These are phyloP conservation scores for Yasuhikotakia modesta DNA, from an alignment of 2,797 vertebrate species.

Conservation along the genomic window DNA sequence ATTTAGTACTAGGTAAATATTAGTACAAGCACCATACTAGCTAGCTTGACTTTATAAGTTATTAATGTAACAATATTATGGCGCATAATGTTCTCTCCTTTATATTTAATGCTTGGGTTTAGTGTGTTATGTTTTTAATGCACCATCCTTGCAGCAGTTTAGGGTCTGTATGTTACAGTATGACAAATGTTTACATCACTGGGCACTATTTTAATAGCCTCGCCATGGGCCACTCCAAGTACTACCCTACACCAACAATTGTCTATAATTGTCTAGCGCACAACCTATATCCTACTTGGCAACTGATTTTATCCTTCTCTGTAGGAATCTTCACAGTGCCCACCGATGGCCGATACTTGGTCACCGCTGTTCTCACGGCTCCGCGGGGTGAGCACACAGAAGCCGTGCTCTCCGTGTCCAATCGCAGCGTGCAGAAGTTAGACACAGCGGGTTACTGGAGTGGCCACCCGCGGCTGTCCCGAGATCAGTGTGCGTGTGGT, in stretches of 20 bases:
- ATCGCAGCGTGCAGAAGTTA: constrained; percentile 87
- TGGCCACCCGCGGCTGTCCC: constrained; percentile 45
- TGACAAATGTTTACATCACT: neutral
- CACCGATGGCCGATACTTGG: constrained; percentile 86
- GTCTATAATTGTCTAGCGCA: neutral
- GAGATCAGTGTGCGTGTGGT: constrained; percentile 77
- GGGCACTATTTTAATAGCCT: neutral
- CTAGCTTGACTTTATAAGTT: too few relatives aligned
- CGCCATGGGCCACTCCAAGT: neutral
- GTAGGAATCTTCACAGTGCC: constrained; percentile 91
- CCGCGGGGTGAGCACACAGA: constrained; percentile 81
- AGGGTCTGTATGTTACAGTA: neutral
- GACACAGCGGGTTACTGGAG: constrained; percentile 75
- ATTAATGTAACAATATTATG: too few relatives aligned
- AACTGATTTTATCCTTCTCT: constrained; percentile 12
- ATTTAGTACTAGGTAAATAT: too few relatives aligned
- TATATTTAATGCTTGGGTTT: too few relatives aligned
- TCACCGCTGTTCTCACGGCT: constrained; percentile 86
- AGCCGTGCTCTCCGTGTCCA: constrained; percentile 89
- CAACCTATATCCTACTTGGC: constrained; percentile 15
- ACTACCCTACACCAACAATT: neutral
- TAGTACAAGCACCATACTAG: too few relatives aligned
- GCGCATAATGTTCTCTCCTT: too few relatives aligned
- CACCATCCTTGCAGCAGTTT: too few relatives aligned
- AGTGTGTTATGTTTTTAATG: too few relatives aligned